A percentile compares a stretch with the other conserved stretches of the same genome.
These are phyloP conservation scores for Vannuccia rotundouncinata DNA, from an alignment of 2,888 invertebrate species.

Conservation along the genomic window DNA sequence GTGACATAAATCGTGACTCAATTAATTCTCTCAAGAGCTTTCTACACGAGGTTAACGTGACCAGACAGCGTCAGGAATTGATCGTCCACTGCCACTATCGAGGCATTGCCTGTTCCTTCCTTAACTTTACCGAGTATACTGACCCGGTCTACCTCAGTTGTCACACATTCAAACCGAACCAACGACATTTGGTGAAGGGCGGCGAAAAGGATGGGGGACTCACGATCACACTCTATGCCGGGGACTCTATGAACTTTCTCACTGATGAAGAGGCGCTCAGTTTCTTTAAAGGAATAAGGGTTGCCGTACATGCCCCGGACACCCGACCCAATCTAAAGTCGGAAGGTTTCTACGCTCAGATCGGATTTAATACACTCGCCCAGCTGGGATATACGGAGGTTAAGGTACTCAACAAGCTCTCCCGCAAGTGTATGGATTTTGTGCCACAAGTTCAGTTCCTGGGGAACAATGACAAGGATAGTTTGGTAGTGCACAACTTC, in stretches of 20 bases:
- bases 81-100: slow-evolving; percentile 27
- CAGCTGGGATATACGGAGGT: slow-evolving; percentile 31
- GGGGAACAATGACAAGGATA: neutral
- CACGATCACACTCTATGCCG: slow-evolving; percentile 10
- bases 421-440: slow-evolving; percentile 68
- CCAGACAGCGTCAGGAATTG: slow-evolving; percentile 28
- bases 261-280: slow-evolving; percentile 32
- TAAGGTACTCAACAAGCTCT: slow-evolving; percentile 17
- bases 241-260: slow-evolving; percentile 30
- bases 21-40: slow-evolving; percentile 24
- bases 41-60: slow-evolving; percentile 32
- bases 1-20: slow-evolving; percentile 30
- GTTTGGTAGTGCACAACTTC: neutral
- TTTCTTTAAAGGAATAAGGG: slow-evolving; percentile 25
- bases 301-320: slow-evolving; percentile 14
- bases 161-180: slow-evolving; percentile 23
- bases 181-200: slow-evolving; percentile 14
- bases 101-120: slow-evolving; percentile 13
- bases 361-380: neutral
- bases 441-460: slow-evolving; percentile 91
- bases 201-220: slow-evolving; percentile 35
- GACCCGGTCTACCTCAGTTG: slow-evolving; percentile 34
- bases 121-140: slow-evolving; percentile 32
- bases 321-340: slow-evolving; percentile 28
- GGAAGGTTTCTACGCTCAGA: slow-evolving; percentile 32